Base-by-base conservation (phyloP, 2,888 invertebrate species). In the Drosophila melanocephala region DNA sequence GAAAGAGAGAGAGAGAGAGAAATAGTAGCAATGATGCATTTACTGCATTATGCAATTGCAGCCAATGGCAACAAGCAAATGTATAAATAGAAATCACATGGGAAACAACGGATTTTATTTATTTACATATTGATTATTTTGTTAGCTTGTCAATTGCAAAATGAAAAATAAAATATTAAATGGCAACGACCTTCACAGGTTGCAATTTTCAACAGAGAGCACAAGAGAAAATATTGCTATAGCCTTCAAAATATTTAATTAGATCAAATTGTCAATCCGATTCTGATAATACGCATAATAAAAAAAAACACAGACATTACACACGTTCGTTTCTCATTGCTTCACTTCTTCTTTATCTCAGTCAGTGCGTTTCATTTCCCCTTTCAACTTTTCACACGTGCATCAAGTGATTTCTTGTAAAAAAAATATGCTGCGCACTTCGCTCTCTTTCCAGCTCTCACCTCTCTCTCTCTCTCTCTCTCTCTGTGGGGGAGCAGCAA, bases 41-140 rank as follows among this genome's bases (percentile, higher is more conserved):
- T 58, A 32, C 22, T 72, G 61, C 66, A 84, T 83, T 88, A 77
- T 81, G 81, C 81, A 79, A 81, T 52, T 62, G 72, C 59, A 30
- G 55, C 50, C 62, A 65, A 44, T 79, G 59, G 60, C 77, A 74
- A 74, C 77, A 19, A 33, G 22, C 16, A 50, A 58, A 58, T 42
- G 22, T n/a, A 52, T 28, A 39, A 58, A 65, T 51, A 52, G 22
- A 59, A 44, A 50, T 39, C 19, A 12, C 22, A 44, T 32, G 44
- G n/a, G 22, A 19, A 58, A 58, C 32, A 53, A 56, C 10, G 56
- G 5, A 47, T 56, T 59, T 47, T 76, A 77, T 72, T 80, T 72
- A 52, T 64, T 74, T 70, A n/a, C 60, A 7, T 62, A 76, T 80
- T 76, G 80, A 75, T 71, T 79, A 64, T 33, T 64, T 33, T 61